These are phyloP conservation scores for Hippopotamyrus pictus DNA, from an alignment of 2,797 vertebrate genomes.

Conservation along the genomic window DNA sequence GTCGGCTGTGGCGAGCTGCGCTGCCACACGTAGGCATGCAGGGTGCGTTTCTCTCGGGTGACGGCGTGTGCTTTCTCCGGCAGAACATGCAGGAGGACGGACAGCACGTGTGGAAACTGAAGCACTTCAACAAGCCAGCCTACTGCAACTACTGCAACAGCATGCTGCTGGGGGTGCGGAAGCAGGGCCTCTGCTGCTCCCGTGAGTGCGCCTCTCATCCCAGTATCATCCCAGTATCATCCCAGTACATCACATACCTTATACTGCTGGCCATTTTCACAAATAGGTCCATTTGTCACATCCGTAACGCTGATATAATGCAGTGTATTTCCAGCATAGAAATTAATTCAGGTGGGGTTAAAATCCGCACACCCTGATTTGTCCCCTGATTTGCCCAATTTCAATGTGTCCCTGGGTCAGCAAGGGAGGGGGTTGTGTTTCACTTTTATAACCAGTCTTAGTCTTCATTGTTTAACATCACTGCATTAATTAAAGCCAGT, in stretches of 20 bases:
- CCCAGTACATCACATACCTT: neutral
- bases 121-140: slow-evolving; percentile 93
- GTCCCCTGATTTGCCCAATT: neutral
- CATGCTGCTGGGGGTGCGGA: slow-evolving; percentile 86
- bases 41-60: neutral
- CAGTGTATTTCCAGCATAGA: neutral
- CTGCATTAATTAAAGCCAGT: neutral
- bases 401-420: neutral
- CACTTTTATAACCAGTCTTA: neutral
- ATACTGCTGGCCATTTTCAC: neutral
- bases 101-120: slow-evolving; percentile 85
- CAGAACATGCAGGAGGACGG: slow-evolving; percentile 84
- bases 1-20: neutral
- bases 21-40: neutral
- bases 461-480: neutral
- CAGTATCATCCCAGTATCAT: neutral
- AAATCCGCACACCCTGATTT: neutral
- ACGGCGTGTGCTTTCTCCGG: neutral
- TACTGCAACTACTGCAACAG: slow-evolving; percentile 92
- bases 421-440: neutral
- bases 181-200: slow-evolving; percentile 89
- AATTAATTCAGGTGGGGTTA: neutral
- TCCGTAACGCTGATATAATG: neutral
- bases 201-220: slow-evolving; percentile 61
- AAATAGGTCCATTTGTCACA: neutral